Percentiles rank a stretch among this genome's conserved stretches.
Conservation (phyloP, 1,140 invertebrate genomes). For the Zaprionus kolodkinae region DNA sequence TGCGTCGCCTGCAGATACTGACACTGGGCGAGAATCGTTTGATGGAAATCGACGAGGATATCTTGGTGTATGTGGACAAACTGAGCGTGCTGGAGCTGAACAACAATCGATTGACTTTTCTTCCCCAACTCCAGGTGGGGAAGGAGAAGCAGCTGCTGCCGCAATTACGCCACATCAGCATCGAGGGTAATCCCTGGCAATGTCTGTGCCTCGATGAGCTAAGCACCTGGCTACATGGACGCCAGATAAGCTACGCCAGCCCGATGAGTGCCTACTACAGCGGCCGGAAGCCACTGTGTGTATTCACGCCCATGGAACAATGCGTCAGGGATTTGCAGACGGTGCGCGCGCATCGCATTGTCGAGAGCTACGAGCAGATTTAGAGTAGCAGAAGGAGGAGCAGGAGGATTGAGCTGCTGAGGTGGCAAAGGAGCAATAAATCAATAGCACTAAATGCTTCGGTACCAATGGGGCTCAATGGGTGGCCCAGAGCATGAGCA, state of each 20-base stretch:
- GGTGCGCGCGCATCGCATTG: slow-evolving; percentile 57
- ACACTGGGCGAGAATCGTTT: slow-evolving; percentile 66
- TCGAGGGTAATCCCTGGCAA: slow-evolving; percentile 82
- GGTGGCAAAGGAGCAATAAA: slow-evolving; percentile 54
- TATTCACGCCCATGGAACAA: slow-evolving; percentile 64
- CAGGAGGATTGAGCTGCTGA: background rate
- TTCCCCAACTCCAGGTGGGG: slow-evolving; percentile 45
- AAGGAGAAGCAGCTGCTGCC: slow-evolving; percentile 8
- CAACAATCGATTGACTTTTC: slow-evolving; percentile 71
- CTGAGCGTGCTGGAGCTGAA: slow-evolving; percentile 65
- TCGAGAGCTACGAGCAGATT: slow-evolving; percentile 62
- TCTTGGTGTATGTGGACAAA: slow-evolving; percentile 48
- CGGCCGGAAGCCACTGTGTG: slow-evolving; percentile 69
- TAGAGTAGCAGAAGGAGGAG: slow-evolving; percentile 3
- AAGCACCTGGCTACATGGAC: slow-evolving; percentile 54
- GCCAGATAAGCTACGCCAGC: slow-evolving; percentile 54
- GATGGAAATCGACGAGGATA: slow-evolving; percentile 50
- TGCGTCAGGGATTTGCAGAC: slow-evolving; percentile 58
- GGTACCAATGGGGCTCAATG: slow-evolving; percentile 11
- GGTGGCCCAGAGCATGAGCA: slow-evolving; percentile 6
- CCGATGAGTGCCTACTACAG: slow-evolving; percentile 62
- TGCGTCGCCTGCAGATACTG: slow-evolving; percentile 60
- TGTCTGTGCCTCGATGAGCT: slow-evolving; percentile 74
- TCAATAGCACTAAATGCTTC: slow-evolving; percentile 70
- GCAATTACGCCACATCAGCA: slow-evolving; percentile 52